Evolutionary conservation across 2,888 invertebrate species (phyloP).

Genomic region (Polyommatus icarus): DNA sequence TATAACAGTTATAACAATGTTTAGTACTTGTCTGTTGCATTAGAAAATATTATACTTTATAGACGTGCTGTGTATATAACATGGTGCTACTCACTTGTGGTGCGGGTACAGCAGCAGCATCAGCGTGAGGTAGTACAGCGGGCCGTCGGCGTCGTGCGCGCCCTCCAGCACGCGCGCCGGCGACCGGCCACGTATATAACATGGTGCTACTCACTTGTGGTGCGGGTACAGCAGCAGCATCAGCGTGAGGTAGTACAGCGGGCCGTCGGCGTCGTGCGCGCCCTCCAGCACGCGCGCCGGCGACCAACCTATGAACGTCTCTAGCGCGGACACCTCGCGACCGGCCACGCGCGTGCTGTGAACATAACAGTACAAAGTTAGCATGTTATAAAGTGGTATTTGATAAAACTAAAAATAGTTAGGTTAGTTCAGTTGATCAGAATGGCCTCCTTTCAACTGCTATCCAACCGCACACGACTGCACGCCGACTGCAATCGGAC

Average conservation of each 20-base stretch:
- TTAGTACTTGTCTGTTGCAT: no score
- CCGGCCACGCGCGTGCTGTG: conserved; percentile 85
- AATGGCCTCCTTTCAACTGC: no score
- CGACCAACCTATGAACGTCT: conserved; percentile 84
- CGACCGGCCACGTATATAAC: conserved; percentile 74
- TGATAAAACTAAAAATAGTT: no score
- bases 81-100: conserved; percentile 62
- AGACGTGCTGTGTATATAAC: no score
- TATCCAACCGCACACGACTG: no score
- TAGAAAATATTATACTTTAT: no score
- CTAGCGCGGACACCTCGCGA: conserved; percentile 89
- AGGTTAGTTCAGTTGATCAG: no score
- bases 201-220: conserved; percentile 62
- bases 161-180: conserved; percentile 87
- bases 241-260: conserved; percentile 92
- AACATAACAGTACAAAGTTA: background rate
- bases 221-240: conserved; percentile 89
- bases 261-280: conserved; percentile 94
- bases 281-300: conserved; percentile 87
- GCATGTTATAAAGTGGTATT: background rate
- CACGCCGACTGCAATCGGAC: no score
- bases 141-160: conserved; percentile 94
- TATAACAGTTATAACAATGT: no score
- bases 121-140: conserved; percentile 92
- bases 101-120: conserved; percentile 89